Evolutionary conservation across 2,888 invertebrate species (phyloP).

Genomic region (Merodon equestris): DNA sequence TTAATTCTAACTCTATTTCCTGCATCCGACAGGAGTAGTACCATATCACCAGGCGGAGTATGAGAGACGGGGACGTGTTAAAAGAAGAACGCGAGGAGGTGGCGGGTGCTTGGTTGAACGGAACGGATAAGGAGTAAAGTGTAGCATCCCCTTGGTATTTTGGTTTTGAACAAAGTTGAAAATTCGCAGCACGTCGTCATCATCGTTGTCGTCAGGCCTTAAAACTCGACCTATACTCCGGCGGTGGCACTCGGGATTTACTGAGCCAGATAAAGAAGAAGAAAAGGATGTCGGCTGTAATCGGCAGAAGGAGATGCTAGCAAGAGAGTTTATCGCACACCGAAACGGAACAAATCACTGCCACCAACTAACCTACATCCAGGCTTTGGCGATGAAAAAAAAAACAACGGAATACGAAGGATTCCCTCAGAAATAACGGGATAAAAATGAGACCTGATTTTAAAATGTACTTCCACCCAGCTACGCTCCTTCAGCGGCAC

Average conservation of each 20-base stretch:
- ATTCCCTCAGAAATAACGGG: conserved; percentile 50
- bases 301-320: conserved; percentile 7
- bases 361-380: conserved; percentile 65
- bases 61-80: not conserved
- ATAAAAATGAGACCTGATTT: conserved; percentile 63
- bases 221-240: not conserved
- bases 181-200: conserved; percentile 65
- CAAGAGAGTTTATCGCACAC: conserved; percentile 57
- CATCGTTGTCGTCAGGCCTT: conserved; percentile 56
- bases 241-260: conserved; percentile 51
- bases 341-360: conserved; percentile 66
- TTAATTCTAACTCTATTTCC: conserved; percentile 43
- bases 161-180: conserved; percentile 29
- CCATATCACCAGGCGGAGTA: not conserved
- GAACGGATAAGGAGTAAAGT: conserved; percentile 18
- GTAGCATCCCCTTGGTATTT: conserved; percentile 24
- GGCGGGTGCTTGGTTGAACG: not conserved
- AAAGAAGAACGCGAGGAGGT: not conserved
- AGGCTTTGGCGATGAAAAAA: conserved; percentile 36
- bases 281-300: not conserved
- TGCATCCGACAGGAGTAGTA: conserved; percentile 54
- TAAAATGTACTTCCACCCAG: conserved; percentile 50
- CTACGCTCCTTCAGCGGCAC: not conserved
- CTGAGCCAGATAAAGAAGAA: not conserved
- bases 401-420: conserved; percentile 20